A percentile compares a stretch with the other conserved stretches of the same genome.
phyloP scores from a whole-genome alignment of 2,113 vertebrate species.

The Podarcis cretensis region DNA sequence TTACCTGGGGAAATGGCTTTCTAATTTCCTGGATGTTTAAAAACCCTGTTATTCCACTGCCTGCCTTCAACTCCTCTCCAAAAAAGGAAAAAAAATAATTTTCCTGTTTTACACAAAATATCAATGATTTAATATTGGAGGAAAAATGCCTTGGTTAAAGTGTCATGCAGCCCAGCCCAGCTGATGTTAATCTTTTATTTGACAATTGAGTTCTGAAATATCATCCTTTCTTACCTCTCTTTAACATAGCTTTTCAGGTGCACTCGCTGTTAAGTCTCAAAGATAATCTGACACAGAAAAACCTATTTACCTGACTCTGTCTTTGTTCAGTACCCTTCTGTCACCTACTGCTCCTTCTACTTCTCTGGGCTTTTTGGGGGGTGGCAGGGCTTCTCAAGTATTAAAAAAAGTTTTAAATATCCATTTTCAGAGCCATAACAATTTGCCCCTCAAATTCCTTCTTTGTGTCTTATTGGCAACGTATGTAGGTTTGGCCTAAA shows the following conservation, averaged over 20 bases:
- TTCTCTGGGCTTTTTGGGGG: neutral
- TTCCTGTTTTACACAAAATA: neutral
- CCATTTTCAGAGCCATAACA: neutral
- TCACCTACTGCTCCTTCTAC: neutral
- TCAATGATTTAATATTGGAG: neutral
- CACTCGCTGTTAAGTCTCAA: neutral
- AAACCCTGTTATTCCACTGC: neutral
- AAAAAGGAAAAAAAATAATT: neutral
- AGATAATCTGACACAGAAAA: neutral
- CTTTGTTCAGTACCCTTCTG: neutral
- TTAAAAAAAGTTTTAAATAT: neutral
- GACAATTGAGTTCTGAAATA: neutral
- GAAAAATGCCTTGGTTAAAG: neutral
- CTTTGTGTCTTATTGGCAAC: neutral
- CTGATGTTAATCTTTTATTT: neutral
- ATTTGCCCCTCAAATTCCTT: neutral
- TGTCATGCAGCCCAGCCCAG: neutral
- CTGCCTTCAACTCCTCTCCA: neutral
- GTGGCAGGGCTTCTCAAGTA: neutral
- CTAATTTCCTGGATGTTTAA: neutral
- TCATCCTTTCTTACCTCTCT: neutral
- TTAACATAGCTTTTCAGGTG: neutral
- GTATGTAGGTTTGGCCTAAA: neutral
- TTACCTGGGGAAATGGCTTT: neutral
- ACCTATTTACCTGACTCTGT: neutral